Evolutionary conservation across 2,888 invertebrate species (phyloP), one percentile per base, ranked within the genome.

Genomic region (Cerceris ruficornis): DNA sequence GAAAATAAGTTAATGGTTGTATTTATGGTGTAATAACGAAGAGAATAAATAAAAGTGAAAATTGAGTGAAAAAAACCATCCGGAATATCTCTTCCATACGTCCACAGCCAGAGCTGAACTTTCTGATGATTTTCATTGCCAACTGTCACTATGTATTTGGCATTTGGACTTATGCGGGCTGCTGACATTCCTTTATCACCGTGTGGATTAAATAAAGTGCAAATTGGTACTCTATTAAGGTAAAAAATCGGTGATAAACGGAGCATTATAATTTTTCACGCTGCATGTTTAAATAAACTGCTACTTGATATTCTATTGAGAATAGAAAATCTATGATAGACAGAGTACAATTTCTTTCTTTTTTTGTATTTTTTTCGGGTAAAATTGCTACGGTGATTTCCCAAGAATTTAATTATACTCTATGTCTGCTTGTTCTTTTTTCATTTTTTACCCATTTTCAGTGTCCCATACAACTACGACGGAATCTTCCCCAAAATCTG

Each of bases 91-190:
- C 85, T 85, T 5, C 94, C 94, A 41, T 89, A 92, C 46, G 94
- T 94, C 95, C 95, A 95, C 58, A 94, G 91, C 95, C 95, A 95
- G 91, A 95, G 94, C 79, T 94, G 92, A 0, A 95, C 81, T 0
- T 88, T 87, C 28, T 94, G 93, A 66, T 90, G 90, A 0, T 92
- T 91, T 59, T 92, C 93, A 76, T 93, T 93, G 4, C 93, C 94
- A 64, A 95, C 82, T 0, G 94, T 94, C 0, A 95, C 89, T 55
- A 95, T 88, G 83, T 94, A 95, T 84, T 94, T 94, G 0, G 94
- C 95, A 80, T 94, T 93, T 0, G 92, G 92, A 77, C 95, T 95
- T 8, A 95, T 84, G 0, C 92, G 92, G 6, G 94, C 92, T 55
- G 92, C 93, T 0, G 92, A 88, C 5, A 94, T 81, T 64, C 90